Percentiles rank a stretch among this genome's conserved stretches.
phyloP scores from a whole-genome alignment of 2,113 vertebrate species.

The Xenopus borealis region DNA sequence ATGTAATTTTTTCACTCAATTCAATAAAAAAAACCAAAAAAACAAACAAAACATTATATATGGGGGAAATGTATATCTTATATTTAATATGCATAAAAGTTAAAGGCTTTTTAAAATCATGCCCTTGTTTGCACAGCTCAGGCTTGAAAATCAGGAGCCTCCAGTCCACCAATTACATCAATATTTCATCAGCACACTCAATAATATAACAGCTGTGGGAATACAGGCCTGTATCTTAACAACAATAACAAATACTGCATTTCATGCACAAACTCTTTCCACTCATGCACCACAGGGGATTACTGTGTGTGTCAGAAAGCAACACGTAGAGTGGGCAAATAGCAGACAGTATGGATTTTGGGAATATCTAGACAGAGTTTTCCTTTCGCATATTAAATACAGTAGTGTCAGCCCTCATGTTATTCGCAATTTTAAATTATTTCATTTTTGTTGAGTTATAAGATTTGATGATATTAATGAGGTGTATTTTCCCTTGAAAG shows the following conservation, averaged over 20 bases:
- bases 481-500: too few relatives aligned
- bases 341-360: neutral
- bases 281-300: conserved; percentile 28
- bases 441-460: too few relatives aligned
- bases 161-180: conserved; percentile 51
- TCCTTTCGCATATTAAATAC: neutral
- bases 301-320: conserved; percentile 14
- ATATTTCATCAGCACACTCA: conserved; percentile 51
- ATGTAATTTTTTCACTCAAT: too few relatives aligned
- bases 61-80: too few relatives aligned
- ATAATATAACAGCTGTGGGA: conserved; percentile 54
- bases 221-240: conserved; percentile 48
- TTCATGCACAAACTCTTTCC: conserved; percentile 43
- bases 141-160: conserved; percentile 43
- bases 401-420: neutral
- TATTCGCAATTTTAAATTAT: too few relatives aligned
- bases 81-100: neutral
- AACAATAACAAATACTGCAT: conserved; percentile 54
- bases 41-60: too few relatives aligned
- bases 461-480: too few relatives aligned
- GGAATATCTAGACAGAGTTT: conserved; percentile 12
- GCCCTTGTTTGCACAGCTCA: conserved; percentile 24
- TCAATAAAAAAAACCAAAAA: too few relatives aligned
- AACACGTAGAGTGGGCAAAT: neutral
- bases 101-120: conserved; percentile 10